Conservation (phyloP, 2,797 vertebrate genomes). For the Sitta carolinensis region DNA sequence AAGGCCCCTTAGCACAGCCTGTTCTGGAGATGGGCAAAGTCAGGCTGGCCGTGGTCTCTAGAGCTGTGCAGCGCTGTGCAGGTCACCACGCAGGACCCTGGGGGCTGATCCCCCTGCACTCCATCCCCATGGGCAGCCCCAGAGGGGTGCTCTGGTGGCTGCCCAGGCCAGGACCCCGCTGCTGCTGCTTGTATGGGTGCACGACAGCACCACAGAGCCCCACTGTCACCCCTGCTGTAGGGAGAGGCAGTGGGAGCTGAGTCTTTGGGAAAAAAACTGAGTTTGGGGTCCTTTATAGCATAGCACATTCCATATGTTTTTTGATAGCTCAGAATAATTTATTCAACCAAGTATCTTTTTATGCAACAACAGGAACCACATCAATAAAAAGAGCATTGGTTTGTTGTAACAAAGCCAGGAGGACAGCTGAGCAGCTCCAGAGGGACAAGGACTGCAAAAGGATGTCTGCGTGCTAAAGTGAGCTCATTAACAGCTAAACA, state of each 20-base stretch:
- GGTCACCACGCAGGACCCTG: accelerated
- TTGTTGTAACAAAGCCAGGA: neutral
- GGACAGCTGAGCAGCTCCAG: neutral
- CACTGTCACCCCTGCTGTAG: neutral
- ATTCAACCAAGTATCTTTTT: neutral
- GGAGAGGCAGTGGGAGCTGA: accelerated
- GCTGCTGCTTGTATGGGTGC: neutral
- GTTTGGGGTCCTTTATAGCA: neutral
- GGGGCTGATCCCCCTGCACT: neutral
- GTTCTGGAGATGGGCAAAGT: neutral
- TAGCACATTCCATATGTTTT: neutral
- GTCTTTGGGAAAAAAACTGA: neutral
- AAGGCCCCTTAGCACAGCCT: accelerated
- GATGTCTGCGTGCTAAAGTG: neutral
- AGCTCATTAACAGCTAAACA: neutral
- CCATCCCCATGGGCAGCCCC: neutral
- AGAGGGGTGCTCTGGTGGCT: neutral
- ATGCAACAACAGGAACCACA: accelerated
- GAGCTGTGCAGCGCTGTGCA: neutral
- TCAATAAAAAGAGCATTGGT: neutral
- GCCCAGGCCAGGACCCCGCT: neutral
- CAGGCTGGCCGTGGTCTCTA: neutral
- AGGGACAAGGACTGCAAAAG: neutral
- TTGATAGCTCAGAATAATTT: neutral
- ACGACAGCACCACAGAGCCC: neutral